phyloP scores from a whole-genome alignment of 2,888 invertebrate species.

The Plagodis pulveraria region DNA sequence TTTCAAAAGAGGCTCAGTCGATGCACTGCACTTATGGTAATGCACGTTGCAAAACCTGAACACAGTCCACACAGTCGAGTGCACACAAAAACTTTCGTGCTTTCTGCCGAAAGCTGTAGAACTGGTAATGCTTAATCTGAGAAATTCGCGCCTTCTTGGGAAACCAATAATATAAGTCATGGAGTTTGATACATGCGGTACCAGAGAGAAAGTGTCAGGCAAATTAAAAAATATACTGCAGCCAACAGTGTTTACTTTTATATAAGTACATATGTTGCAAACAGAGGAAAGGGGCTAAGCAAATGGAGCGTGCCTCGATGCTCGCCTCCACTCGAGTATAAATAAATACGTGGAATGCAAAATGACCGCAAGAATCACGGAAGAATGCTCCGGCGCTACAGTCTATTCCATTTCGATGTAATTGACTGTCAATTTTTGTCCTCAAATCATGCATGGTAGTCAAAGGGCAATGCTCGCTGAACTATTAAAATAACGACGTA shows the following conservation, averaged over 20 bases:
- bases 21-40: conserved; percentile 35
- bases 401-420: conserved; percentile 9
- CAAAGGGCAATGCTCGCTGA: conserved; percentile 14
- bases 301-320: conserved; percentile 72
- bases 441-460: conserved; percentile 11
- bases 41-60: conserved; percentile 62
- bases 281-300: conserved; percentile 56
- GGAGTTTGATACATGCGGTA: conserved; percentile 42
- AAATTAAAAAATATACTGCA: conserved; percentile 49
- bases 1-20: conserved; percentile 26
- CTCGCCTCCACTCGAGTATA: conserved; percentile 64
- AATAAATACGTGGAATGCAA: conserved; percentile 62
- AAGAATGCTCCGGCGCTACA: conserved; percentile 54
- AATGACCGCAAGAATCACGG: conserved; percentile 68
- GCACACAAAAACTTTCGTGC: conserved; percentile 59
- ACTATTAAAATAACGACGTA: conserved; percentile 31
- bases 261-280: conserved; percentile 45
- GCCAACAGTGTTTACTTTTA: conserved; percentile 41
- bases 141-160: conserved; percentile 72
- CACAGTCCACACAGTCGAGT: conserved; percentile 39
- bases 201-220: conserved; percentile 50
- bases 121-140: conserved; percentile 76
- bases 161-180: conserved; percentile 48
- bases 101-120: conserved; percentile 71
- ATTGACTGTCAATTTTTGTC: background rate